Percentiles rank a stretch among this genome's conserved stretches.
These are phyloP conservation scores for Harpalus rufipes DNA, from an alignment of 2,888 invertebrate species.

Conservation along the genomic window DNA sequence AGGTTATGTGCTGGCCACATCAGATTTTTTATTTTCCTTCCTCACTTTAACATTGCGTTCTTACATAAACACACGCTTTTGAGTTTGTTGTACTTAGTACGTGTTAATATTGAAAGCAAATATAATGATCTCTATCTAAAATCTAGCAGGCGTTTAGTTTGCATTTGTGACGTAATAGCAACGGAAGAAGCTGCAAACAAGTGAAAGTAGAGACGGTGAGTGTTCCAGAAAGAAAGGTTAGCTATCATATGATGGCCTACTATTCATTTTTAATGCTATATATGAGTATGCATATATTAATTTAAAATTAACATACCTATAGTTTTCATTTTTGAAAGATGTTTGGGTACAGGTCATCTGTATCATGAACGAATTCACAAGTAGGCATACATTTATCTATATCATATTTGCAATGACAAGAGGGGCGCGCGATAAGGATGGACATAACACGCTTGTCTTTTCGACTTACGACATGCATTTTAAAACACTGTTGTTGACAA, in stretches of 20 bases:
- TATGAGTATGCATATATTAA: neutral
- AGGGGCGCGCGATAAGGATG: too few relatives aligned
- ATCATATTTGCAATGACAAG: too few relatives aligned
- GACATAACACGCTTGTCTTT: too few relatives aligned
- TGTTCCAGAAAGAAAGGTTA: conserved; percentile 1
- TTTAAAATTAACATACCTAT: neutral
- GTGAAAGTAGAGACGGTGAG: conserved; percentile 35
- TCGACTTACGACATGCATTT: too few relatives aligned
- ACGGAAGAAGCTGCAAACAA: conserved; percentile 36
- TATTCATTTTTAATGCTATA: neutral
- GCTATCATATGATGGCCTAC: neutral
- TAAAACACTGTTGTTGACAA: too few relatives aligned
- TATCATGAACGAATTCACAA: too few relatives aligned
- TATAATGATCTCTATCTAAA: neutral
- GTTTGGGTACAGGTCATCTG: too few relatives aligned
- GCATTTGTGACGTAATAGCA: conserved; percentile 28
- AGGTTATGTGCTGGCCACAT: too few relatives aligned
- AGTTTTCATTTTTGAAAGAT: too few relatives aligned
- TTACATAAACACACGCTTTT: neutral
- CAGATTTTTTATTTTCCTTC: neutral
- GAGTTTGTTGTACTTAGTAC: neutral
- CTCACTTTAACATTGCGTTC: neutral
- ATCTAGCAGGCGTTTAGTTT: neutral
- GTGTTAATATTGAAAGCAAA: neutral
- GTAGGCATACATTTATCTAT: too few relatives aligned